Percentiles rank a stretch among this genome's conserved stretches.
Evolutionary conservation across 1,140 invertebrate genomes (phyloP).

Genomic region (Cydia strobilella): DNA sequence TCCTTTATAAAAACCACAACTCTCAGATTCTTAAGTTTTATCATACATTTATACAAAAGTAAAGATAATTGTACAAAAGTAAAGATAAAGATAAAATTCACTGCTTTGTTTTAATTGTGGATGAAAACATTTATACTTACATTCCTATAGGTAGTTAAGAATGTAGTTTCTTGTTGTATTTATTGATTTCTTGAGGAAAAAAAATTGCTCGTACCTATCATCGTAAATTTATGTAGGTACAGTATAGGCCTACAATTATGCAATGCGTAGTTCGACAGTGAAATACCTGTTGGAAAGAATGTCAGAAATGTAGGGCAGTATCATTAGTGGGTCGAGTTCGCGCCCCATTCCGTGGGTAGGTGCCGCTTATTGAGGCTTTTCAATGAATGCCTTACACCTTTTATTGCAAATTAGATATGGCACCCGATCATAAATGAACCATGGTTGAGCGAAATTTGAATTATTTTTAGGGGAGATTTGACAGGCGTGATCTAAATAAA

Average conservation of each 20-base stretch:
- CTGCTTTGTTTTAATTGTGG: no score
- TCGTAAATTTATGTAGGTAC: no score
- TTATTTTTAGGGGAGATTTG: background rate
- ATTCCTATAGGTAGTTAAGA: no score
- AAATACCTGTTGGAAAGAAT: slow-evolving; percentile 7
- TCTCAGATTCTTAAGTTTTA: no score
- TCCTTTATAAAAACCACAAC: no score
- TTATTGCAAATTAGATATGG: background rate
- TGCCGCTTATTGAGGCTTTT: slow-evolving; percentile 2
- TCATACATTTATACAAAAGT: no score
- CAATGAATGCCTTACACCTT: background rate
- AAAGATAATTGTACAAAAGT: no score
- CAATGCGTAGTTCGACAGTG: background rate
- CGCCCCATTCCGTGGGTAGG: background rate
- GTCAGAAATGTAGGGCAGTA: background rate
- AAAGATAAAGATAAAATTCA: no score
- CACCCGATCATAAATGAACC: background rate
- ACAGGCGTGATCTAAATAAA: no score
- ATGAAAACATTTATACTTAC: no score
- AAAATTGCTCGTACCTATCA: no score
- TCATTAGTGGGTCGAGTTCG: slow-evolving; percentile 4
- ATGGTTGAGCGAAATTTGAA: background rate
- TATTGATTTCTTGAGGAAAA: background rate
- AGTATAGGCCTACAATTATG: background rate
- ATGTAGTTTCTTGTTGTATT: background rate